Evolutionary conservation across 2,888 invertebrate species (phyloP), one percentile per base, ranked within the genome.

Genomic region (Sinodicranocentrus sp.): DNA sequence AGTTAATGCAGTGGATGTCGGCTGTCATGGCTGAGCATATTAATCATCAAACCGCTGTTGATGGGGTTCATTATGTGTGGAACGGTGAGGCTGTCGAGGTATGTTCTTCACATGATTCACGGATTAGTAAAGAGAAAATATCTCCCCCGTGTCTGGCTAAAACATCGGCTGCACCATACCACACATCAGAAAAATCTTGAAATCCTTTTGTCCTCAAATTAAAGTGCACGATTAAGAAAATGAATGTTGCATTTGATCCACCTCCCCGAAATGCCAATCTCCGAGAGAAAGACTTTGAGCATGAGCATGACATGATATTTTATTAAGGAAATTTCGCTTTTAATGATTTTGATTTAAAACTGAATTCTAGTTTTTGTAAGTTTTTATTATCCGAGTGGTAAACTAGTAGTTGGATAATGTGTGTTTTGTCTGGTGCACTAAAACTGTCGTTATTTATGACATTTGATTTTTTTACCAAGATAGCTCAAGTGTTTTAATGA

Each of bases 1-100:
- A 86, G 80, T 93, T 97, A 90, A 97, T 97, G 90, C 97, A 97
- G 92, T 97, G 97, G 97, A 97, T 97, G 96, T 96, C 97, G 90
- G 86, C 87, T 82, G 97, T 97, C 90, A 97, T 97, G 97, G 97
- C 97, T 84, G 97, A 97, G 90, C 97, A 97, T 91, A 97, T 97
- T 94, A 97, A 96, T 91, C 90, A 91, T 77, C 90, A 91, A 71
- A 91, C 90, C 76, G 91, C 91, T 82, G 90, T 91, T 79, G 94
- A 94, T 88, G 94, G 94, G 90, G 93, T 94, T 90, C 94, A 94
- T 90, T 95, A 95, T 91, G 92, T 93, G 92, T 91, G 91, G 91
- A 91, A 91, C 88, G 79, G 84, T 87, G 88, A 85, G 39, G 61
- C 68, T 79, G 89, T 90, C 61, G 90, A 91, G 90, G 91, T 91